Base-by-base conservation (phyloP, 2,113 vertebrate species). In the Lethenteron camtschaticum region DNA sequence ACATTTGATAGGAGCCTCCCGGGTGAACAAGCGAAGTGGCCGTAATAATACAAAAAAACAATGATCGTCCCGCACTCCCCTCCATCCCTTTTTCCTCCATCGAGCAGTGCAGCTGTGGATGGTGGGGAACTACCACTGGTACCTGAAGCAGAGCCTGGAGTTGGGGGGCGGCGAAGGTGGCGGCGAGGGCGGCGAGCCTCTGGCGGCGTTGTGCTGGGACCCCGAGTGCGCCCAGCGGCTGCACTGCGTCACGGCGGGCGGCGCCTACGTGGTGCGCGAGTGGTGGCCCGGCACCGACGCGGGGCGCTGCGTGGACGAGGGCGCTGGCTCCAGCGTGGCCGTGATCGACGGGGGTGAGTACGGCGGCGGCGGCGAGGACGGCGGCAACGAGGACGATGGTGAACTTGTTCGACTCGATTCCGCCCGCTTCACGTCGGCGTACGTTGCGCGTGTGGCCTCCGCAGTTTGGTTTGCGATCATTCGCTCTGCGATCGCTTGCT, bases 111-210 rank as follows among this genome's bases (percentile, higher is more conserved):
- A 96, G 77, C 80, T 99, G 59, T 99, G 94, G 94, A 83, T 81
- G 0, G 81, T 85, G 58, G 85, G 85, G 2, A 99, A 96, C 81
- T 94, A 92, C 74, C 90, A 95, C 79, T 99, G 90, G 92, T 99
- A 99, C 72, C 82, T 96, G 75, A 99, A 99, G 72, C 94, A 99
- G 77, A 91, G 81, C 66, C 80, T 99, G 2, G 5, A 41, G 41
- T 1, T 41, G 41, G 41, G 41, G 3, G 9, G 63, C 63, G n/a
- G 63, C n/a, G 77, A 82, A 77, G 95, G 95, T 6, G 80, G 83
- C 58, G 73, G 63, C 66, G 75, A 80, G 71, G 76, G 78, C 24
- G 75, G 75, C 12, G 80, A 75, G 72, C 80, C 70, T 55, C 80
- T 90, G 1, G 83, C 81, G n/a, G 85, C 83, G 0, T 74, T 95